A percentile compares a stretch with the other conserved stretches of the same genome.
Evolutionary conservation across 2,888 invertebrate species (phyloP).

Genomic region (Linnaemya vulpina): DNA sequence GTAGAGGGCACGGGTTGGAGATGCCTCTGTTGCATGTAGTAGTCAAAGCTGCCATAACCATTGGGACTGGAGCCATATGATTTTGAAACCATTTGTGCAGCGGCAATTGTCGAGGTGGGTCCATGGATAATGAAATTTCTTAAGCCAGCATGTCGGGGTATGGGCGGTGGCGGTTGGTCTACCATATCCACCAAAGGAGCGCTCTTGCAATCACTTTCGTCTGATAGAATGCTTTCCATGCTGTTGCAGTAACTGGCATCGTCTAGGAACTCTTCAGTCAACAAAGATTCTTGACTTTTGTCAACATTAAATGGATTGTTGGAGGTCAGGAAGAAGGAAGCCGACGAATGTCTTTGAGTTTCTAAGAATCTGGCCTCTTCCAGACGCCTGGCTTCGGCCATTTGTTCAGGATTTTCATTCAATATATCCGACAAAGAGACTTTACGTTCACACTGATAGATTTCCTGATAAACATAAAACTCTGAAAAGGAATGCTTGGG

Average conservation of each 20-base stretch:
- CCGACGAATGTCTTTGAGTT: constrained; percentile 87
- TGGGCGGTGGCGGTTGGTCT: constrained; percentile 76
- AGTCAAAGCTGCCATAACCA: constrained; percentile 84
- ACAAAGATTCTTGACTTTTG: constrained; percentile 90
- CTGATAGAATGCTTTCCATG: constrained; percentile 91
- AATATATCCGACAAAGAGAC: constrained; percentile 85
- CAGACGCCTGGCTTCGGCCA: constrained; percentile 74
- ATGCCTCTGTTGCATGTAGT: constrained; percentile 83
- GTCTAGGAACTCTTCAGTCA: constrained; percentile 87
- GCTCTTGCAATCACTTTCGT: constrained; percentile 91
- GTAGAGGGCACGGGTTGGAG: constrained; percentile 72
- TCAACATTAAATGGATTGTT: constrained; percentile 84
- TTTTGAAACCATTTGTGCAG: constrained; percentile 84
- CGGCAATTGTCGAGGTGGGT: constrained; percentile 80
- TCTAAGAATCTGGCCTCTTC: constrained; percentile 84
- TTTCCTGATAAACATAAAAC: constrained; percentile 88
- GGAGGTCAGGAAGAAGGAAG: constrained; percentile 90
- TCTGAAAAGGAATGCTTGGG: constrained; percentile 89
- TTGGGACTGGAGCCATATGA: constrained; percentile 87
- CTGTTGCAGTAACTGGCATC: constrained; percentile 89
- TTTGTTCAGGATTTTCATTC: constrained; percentile 83
- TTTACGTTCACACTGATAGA: constrained; percentile 84
- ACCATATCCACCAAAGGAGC: constrained; percentile 90
- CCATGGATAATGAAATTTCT: constrained; percentile 80
- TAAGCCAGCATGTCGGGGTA: constrained; percentile 79